Evolutionary conservation across 2,888 invertebrate species (phyloP).

Genomic region (Callyntrura guangdongensis): DNA sequence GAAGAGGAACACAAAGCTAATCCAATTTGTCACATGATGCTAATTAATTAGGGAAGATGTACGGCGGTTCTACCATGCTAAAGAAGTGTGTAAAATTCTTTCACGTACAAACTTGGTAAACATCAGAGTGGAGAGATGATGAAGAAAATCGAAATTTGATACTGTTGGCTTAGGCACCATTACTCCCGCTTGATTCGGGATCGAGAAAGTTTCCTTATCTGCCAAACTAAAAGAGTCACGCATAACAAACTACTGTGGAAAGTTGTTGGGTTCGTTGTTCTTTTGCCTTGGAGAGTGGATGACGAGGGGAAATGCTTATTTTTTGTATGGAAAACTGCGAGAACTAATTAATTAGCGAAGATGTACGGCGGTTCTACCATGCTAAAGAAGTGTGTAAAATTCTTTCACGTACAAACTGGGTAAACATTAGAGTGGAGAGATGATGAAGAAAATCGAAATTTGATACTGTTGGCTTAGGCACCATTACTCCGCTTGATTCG

Average conservation of each 20-base stretch:
- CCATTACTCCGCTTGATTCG: too few species aligned
- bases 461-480: neutral
- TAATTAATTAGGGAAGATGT: conserved; percentile 65
- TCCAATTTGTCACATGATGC: conserved; percentile 64
- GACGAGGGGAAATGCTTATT: neutral
- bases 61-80: neutral
- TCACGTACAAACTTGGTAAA: neutral
- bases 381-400: neutral
- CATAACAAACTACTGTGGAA: neutral
- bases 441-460: neutral
- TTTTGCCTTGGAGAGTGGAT: neutral
- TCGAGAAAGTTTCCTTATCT: too few species aligned
- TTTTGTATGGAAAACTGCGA: too few species aligned
- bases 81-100: neutral
- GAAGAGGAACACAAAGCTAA: conserved; percentile 45
- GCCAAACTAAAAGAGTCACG: neutral
- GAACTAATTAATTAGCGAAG: conserved; percentile 68
- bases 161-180: neutral
- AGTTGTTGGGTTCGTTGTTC: neutral
- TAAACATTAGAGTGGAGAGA: neutral
- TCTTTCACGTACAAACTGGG: neutral
- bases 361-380: neutral
- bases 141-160: conserved; percentile 9
- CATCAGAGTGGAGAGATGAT: neutral
- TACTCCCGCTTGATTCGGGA: too few species aligned